Conservation (phyloP, 2,797 vertebrate species). For the Enteromius afrohamiltoni region DNA sequence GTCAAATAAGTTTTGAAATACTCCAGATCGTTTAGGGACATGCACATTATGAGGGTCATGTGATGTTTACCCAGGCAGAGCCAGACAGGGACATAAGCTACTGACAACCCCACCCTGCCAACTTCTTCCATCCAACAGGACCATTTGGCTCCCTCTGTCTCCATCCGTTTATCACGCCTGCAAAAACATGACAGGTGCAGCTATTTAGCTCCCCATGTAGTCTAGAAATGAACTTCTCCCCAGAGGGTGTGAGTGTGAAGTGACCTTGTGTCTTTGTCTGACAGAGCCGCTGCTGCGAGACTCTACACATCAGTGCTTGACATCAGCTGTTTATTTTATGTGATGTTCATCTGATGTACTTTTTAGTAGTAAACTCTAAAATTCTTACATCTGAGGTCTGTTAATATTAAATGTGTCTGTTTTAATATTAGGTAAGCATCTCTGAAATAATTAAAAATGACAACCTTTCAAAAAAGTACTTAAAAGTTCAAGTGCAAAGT, state of each 20-base stretch:
- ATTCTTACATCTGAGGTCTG: background rate
- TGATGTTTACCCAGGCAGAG: background rate
- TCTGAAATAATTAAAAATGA: background rate
- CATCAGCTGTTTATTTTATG: conserved; percentile 2
- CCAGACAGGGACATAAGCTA: conserved; percentile 19
- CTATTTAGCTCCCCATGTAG: conserved; percentile 27
- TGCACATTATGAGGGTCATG: background rate
- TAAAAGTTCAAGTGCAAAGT: background rate
- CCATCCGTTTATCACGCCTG: conserved; percentile 31
- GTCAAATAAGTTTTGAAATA: background rate
- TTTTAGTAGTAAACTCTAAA: background rate
- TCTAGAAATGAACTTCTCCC: conserved; percentile 40
- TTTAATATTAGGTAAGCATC: background rate
- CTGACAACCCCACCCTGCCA: conserved; percentile 15
- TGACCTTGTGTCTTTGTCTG: conserved; percentile 31
- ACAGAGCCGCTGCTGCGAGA: conserved; percentile 2
- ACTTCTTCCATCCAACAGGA: conserved; percentile 28
- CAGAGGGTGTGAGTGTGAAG: conserved; percentile 14
- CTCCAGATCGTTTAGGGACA: background rate
- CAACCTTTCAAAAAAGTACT: background rate
- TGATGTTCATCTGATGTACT: background rate
- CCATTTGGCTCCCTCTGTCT: conserved; percentile 27
- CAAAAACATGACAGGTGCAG: conserved; percentile 36
- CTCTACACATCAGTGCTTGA: background rate
- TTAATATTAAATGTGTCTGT: background rate